Evolutionary conservation across 2,797 vertebrate genomes (phyloP).

Genomic region (Lepilemur ruficaudatus): DNA sequence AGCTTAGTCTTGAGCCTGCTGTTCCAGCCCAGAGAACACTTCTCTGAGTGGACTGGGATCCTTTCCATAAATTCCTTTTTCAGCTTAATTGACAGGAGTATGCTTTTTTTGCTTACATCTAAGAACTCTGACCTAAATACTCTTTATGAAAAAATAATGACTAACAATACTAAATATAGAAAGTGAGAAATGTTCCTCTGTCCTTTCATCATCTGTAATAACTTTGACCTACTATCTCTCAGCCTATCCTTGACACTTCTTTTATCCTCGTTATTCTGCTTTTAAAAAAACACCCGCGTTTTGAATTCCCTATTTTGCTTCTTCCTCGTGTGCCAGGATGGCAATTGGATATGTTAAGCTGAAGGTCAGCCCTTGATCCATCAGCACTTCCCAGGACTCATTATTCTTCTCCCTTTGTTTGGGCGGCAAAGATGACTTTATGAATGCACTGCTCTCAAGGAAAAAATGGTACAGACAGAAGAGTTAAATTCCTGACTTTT

Average conservation of each 20-base stretch:
- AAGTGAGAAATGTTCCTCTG: neutral
- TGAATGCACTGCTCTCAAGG: neutral
- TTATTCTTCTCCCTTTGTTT: neutral
- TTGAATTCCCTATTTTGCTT: neutral
- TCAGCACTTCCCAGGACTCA: too few relatives aligned
- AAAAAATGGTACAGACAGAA: neutral
- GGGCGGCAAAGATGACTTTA: neutral
- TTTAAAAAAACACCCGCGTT: neutral
- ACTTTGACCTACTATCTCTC: neutral
- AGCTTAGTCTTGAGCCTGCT: neutral
- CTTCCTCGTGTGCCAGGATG: neutral
- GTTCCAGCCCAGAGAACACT: neutral
- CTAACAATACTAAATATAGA: neutral
- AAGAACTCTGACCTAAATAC: constrained; percentile 29
- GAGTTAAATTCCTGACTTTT: neutral
- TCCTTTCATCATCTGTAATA: neutral
- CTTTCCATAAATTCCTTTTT: neutral
- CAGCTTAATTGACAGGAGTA: neutral
- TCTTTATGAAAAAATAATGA: constrained; percentile 28
- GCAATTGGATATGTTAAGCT: neutral
- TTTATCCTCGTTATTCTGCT: neutral
- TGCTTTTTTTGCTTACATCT: neutral
- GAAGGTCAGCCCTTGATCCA: neutral
- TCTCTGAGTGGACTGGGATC: neutral
- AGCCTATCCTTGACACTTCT: neutral